These are phyloP conservation scores for Drosophila arizonae DNA, from an alignment of 1,140 invertebrate species.

Conservation along the genomic window DNA sequence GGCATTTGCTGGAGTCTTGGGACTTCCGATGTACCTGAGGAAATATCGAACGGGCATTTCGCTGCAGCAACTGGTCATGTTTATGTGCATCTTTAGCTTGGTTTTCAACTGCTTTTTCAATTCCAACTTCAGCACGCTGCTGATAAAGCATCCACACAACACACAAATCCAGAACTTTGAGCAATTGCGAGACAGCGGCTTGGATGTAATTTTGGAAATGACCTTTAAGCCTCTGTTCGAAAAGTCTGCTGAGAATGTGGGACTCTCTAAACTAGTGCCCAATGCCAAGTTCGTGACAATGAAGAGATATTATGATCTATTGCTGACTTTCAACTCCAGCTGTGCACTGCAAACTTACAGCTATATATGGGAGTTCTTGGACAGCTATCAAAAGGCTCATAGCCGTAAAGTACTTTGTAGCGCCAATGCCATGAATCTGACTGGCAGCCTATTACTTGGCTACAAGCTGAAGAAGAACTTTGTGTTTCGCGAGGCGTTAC, in stretches of 20 bases:
- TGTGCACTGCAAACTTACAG: not conserved
- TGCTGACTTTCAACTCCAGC: not conserved
- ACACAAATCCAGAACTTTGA: conserved; percentile 24
- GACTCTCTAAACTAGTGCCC: not conserved
- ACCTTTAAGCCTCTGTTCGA: not conserved
- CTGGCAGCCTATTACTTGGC: not conserved
- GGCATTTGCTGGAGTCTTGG: conserved; percentile 41
- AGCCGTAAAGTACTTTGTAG: conserved; percentile 1
- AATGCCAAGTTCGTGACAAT: not conserved
- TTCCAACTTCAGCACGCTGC: conserved; percentile 42
- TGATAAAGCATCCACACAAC: conserved; percentile 8
- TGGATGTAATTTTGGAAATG: conserved; percentile 3
- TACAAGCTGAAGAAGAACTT: conserved; percentile 24
- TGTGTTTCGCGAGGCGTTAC: not conserved
- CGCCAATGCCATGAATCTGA: not conserved
- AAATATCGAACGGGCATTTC: conserved; percentile 13
- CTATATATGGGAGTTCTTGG: not conserved
- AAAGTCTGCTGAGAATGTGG: not conserved
- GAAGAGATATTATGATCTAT: not conserved
- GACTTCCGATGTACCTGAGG: conserved; percentile 12
- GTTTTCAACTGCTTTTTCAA: conserved; percentile 29
- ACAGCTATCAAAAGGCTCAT: not conserved
- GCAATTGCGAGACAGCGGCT: conserved; percentile 31
- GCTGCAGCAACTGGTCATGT: conserved; percentile 28
- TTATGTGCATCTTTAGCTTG: conserved; percentile 39